These are phyloP conservation scores for Macroteleia sp. DNA, from an alignment of 2,888 invertebrate genomes.

Conservation along the genomic window DNA sequence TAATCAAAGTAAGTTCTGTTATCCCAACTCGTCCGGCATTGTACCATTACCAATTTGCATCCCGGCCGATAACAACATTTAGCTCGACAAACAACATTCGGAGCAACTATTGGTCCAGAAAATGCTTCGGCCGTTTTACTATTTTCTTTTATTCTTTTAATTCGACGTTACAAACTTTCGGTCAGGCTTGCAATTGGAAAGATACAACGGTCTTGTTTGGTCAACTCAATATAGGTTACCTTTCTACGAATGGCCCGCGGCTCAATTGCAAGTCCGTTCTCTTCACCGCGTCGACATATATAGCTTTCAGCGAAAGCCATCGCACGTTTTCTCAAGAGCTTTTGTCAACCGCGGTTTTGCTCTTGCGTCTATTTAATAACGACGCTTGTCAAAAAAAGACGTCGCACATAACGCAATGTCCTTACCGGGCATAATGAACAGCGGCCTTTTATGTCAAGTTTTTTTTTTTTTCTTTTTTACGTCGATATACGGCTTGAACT, in stretches of 20 bases:
- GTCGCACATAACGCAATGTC: no score
- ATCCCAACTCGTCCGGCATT: slow-evolving; percentile 18
- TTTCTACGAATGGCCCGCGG: slow-evolving; percentile 47
- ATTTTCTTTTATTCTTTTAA: no score
- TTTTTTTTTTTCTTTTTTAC: no score
- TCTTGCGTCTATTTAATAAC: not conserved
- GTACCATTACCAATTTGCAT: slow-evolving; percentile 31
- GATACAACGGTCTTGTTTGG: no score
- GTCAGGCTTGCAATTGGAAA: no score
- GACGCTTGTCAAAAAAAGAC: slow-evolving; percentile 28
- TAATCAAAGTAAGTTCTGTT: slow-evolving; percentile 63
- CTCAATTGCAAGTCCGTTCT: slow-evolving; percentile 28
- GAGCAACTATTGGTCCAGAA: no score
- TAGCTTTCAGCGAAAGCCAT: slow-evolving; percentile 30
- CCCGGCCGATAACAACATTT: slow-evolving; percentile 11
- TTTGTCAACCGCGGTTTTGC: slow-evolving; percentile 6
- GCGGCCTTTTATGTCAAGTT: no score
- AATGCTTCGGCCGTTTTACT: no score
- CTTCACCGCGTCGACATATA: slow-evolving; percentile 20
- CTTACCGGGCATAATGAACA: no score
- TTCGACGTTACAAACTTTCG: no score
- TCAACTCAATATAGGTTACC: slow-evolving; percentile 62
- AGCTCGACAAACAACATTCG: not conserved
- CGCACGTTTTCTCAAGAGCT: slow-evolving; percentile 5
- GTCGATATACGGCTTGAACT: no score